These are phyloP conservation scores for Thymallus thymallus DNA, from an alignment of 2,113 vertebrate genomes.

Conservation along the genomic window DNA sequence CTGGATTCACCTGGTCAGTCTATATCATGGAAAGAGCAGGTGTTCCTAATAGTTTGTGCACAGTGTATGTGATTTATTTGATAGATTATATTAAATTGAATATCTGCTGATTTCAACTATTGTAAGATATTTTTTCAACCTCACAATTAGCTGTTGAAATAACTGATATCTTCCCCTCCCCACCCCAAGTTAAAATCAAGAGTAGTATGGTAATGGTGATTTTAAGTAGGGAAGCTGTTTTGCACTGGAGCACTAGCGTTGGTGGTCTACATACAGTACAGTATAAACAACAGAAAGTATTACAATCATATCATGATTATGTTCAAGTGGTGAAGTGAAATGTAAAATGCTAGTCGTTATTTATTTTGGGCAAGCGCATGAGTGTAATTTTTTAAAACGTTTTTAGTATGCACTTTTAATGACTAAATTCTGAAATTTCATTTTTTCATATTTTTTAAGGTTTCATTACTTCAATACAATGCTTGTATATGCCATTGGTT, in stretches of 20 bases:
- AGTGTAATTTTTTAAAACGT: slow-evolving; percentile 79
- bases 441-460: slow-evolving; percentile 67
- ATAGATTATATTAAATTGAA: background rate
- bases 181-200: background rate
- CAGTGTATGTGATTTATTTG: background rate
- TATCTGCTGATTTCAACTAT: too few species aligned
- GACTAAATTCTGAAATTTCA: background rate
- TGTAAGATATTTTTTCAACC: background rate
- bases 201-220: background rate
- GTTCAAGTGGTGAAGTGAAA: slow-evolving; percentile 76
- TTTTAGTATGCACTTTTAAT: slow-evolving; percentile 73
- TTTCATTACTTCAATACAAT: slow-evolving; percentile 52
- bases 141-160: background rate
- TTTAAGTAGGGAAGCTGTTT: background rate
- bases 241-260: background rate
- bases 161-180: background rate
- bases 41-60: too few species aligned
- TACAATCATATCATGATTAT: slow-evolving; percentile 11
- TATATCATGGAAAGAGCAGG: too few species aligned
- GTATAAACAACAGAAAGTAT: background rate
- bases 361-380: slow-evolving; percentile 87
- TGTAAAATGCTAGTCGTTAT: slow-evolving; percentile 63
- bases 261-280: background rate
- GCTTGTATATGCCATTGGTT: slow-evolving; percentile 81
- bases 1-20: too few species aligned